Evolutionary conservation across 2,113 vertebrate species (phyloP), one percentile per base, ranked within the genome.

Genomic region (Epinephelus moara): DNA sequence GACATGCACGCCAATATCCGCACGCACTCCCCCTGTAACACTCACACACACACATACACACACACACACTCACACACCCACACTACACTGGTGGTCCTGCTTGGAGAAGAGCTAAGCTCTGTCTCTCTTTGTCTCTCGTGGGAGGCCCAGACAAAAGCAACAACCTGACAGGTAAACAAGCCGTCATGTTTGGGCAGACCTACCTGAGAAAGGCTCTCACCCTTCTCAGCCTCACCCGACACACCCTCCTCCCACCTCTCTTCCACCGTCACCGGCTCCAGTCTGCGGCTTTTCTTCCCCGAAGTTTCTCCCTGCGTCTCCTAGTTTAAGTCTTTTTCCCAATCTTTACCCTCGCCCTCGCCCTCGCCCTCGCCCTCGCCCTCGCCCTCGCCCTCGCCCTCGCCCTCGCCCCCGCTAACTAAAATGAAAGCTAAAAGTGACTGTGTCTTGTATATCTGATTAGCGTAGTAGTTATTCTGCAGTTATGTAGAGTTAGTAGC

Each of bases 111-210:
- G 82, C 90, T 91, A 85, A 84, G 81, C 90, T 79, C 84, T 21
- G 18, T 78, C 63, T 94, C 90, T 50, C 42, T 91, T 92, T 93
- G 92, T 94, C 87, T 94, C 76, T 76, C 75, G 18, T 91, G 88
- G 91, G 91, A 92, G 89, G 88, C 86, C 91, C 82, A 87, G 91
- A 94, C 94, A 95, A 95, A 93, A 92, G 92, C 82, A 74, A 80
- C 90, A 89, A 89, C 60, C 85, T 90, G 85, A 85, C 92, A 91
- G 93, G 93, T 94, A 94, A 94, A 95, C 93, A 95, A 85, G 85
- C 80, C 73, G 25, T 94, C 92, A 60, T 93, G 94, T 94, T 94
- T 90, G 92, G 93, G 87, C 90, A 92, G 92, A 91, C 85, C 86
- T 70, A 88, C 89, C 91, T 94, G 89, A 90, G 86, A 92, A 91